These are phyloP conservation scores for Enteromius mattozi DNA, from an alignment of 2,797 vertebrate species.

Conservation along the genomic window DNA sequence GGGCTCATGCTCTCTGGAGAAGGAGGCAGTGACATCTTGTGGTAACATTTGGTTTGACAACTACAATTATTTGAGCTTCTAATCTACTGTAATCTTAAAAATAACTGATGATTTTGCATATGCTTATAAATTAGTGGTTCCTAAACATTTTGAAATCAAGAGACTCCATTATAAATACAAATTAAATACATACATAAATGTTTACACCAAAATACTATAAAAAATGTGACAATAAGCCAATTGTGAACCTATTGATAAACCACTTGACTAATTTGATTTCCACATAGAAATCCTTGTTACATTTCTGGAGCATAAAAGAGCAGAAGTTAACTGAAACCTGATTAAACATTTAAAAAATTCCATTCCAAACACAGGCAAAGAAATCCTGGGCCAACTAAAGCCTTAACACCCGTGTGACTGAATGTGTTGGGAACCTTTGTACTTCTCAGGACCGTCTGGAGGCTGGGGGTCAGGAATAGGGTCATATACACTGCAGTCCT, in stretches of 20 bases:
- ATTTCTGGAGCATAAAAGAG: background rate
- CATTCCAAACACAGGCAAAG: background rate
- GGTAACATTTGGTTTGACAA: background rate
- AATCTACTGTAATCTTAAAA: background rate
- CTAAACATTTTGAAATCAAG: background rate
- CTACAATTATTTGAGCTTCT: background rate
- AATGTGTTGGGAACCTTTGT: conserved; percentile 80
- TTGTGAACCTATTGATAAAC: background rate
- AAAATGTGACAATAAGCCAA: background rate
- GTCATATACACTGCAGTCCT: conserved; percentile 96
- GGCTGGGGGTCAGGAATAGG: conserved; percentile 86
- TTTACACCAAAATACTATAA: background rate
- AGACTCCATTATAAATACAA: too few species aligned
- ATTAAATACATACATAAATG: background rate
- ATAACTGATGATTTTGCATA: background rate
- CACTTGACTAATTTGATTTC: background rate
- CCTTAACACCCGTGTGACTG: background rate
- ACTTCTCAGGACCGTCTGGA: conserved; percentile 82
- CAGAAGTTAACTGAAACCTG: background rate
- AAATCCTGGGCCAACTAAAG: background rate
- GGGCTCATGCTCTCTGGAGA: background rate
- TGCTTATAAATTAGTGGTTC: background rate
- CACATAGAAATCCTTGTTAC: background rate
- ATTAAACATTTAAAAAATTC: background rate
- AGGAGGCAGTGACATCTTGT: background rate